Evolutionary conservation across 2,113 vertebrate genomes (phyloP).

Genomic region (Casuarius casuarius): DNA sequence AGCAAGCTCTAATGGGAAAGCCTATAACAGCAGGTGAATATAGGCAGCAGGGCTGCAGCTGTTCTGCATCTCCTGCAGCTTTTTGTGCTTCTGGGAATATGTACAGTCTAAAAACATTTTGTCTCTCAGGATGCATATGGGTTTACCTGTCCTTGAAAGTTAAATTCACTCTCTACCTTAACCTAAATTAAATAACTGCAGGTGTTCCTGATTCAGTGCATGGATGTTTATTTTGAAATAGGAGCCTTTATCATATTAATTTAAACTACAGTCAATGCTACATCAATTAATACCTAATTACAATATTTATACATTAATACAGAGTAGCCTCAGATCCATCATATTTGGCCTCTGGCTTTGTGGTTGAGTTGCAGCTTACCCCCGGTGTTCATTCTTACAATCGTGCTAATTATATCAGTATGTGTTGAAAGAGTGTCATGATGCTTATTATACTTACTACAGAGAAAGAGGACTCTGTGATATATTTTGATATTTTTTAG

Average conservation of each 20-base stretch:
- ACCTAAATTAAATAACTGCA: background rate
- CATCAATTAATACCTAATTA: background rate
- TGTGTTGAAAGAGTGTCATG: background rate
- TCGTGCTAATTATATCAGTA: background rate
- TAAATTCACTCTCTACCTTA: background rate
- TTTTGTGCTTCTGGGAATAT: background rate
- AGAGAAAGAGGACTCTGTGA: background rate
- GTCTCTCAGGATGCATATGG: background rate
- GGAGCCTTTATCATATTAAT: background rate
- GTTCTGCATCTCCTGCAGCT: background rate
- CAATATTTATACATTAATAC: background rate
- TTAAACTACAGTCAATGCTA: background rate
- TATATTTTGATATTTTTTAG: background rate
- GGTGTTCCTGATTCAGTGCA: background rate
- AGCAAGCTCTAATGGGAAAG: background rate
- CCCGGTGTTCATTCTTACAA: background rate
- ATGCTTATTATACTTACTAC: background rate
- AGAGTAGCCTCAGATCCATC: background rate
- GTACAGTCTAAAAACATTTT: background rate
- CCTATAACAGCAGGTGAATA: background rate
- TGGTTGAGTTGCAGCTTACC: background rate
- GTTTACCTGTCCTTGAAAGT: background rate
- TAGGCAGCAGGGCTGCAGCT: background rate
- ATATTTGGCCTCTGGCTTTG: background rate
- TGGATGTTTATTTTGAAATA: background rate